These are phyloP conservation scores for Ammospiza caudacuta DNA, from an alignment of 2,113 vertebrate genomes.

Conservation along the genomic window DNA sequence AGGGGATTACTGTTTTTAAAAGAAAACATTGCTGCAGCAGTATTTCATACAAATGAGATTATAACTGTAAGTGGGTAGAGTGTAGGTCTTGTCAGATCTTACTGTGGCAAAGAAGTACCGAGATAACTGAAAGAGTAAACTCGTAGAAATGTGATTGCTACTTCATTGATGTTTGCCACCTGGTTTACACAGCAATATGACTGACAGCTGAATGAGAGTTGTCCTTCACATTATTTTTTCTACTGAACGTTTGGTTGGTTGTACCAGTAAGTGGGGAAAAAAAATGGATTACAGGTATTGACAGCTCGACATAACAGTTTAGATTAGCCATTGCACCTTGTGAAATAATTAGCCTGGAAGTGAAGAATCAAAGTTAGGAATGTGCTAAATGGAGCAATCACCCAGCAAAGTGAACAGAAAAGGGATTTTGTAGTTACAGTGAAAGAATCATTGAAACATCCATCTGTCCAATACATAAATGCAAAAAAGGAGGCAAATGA, in stretches of 20 bases:
- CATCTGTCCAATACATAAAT: neutral
- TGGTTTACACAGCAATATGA: neutral
- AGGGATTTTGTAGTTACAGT: constrained; percentile 24
- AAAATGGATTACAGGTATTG: neutral
- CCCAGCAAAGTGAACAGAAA: constrained; percentile 37
- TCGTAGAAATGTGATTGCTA: neutral
- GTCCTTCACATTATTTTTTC: neutral
- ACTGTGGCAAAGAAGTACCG: neutral
- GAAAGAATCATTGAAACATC: constrained; percentile 3
- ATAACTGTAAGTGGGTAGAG: neutral
- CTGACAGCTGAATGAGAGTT: neutral
- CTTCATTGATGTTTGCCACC: neutral
- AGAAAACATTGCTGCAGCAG: neutral
- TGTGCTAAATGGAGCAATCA: constrained; percentile 52
- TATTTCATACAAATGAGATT: neutral
- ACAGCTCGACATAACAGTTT: neutral
- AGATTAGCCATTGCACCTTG: constrained; percentile 7
- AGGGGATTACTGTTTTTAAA: neutral
- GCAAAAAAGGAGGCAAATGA: constrained; percentile 14
- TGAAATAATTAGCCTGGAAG: constrained; percentile 56
- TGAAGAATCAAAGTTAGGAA: constrained; percentile 19
- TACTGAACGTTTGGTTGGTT: neutral
- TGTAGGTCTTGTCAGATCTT: neutral
- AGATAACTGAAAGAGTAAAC: neutral
- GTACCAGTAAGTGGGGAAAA: neutral